phyloP scores from a whole-genome alignment of 2,888 invertebrate species.

The Sipha maydis region DNA sequence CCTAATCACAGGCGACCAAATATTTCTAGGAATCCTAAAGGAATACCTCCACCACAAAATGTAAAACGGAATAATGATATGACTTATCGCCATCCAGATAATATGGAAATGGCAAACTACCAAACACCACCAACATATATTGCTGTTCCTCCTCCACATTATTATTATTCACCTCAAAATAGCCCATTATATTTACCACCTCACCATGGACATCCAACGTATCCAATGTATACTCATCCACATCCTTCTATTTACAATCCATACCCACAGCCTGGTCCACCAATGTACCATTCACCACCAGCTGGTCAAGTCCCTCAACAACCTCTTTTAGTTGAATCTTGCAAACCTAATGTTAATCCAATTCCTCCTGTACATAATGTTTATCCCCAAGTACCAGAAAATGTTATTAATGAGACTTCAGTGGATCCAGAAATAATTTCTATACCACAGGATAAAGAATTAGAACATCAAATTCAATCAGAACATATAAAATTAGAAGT shows the following conservation, averaged over 20 bases:
- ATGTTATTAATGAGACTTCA: conserved; percentile 17
- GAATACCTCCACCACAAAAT: conserved; percentile 56
- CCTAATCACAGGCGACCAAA: conserved; percentile 53
- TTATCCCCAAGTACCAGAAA: conserved; percentile 54
- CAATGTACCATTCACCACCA: conserved; percentile 56
- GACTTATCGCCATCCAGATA: conserved; percentile 54
- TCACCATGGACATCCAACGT: conserved; percentile 56
- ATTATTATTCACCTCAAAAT: conserved; percentile 60
- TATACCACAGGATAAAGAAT: conserved; percentile 26
- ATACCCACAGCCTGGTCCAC: conserved; percentile 54
- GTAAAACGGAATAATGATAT: conserved; percentile 59
- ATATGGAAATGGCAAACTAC: conserved; percentile 59
- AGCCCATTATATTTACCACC: conserved; percentile 56
- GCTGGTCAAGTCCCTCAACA: conserved; percentile 54
- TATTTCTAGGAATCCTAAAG: conserved; percentile 51
- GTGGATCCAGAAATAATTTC: conserved; percentile 44
- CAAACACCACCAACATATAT: conserved; percentile 56
- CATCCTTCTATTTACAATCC: conserved; percentile 58
- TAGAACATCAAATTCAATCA: conserved; percentile 11
- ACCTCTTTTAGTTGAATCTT: conserved; percentile 60
- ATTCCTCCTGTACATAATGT: conserved; percentile 55
- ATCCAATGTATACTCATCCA: conserved; percentile 58
- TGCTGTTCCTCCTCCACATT: conserved; percentile 56
- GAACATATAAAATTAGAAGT: conserved; percentile 5
- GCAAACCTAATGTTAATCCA: conserved; percentile 50